phyloP scores from a whole-genome alignment of 2,113 vertebrate genomes.

The Cheirogaleus medius region DNA sequence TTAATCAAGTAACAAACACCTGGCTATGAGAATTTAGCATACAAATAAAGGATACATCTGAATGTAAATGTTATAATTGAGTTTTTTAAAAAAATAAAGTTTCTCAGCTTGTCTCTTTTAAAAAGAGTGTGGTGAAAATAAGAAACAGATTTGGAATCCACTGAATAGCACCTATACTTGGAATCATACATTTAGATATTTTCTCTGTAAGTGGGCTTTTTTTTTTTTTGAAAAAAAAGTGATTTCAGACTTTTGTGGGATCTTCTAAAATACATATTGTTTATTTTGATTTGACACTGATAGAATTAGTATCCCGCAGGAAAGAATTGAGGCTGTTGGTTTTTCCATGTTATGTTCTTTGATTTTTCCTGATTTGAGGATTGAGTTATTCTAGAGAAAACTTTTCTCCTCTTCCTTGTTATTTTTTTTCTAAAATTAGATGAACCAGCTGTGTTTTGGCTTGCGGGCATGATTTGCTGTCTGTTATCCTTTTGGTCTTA shows the following conservation, averaged over 20 bases:
- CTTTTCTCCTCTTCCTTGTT: conserved; percentile 62
- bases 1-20: background rate
- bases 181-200: background rate
- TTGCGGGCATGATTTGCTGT: conserved; percentile 66
- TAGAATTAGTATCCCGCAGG: background rate
- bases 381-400: conserved; percentile 63
- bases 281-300: conserved; percentile 47
- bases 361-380: conserved; percentile 68
- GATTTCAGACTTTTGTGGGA: conserved; percentile 21
- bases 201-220: background rate
- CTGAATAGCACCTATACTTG: background rate
- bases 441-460: conserved; percentile 70
- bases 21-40: background rate
- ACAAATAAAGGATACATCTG: background rate
- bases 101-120: background rate
- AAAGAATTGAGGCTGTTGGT: conserved; percentile 39
- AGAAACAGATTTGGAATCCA: background rate
- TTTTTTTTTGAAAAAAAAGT: background rate
- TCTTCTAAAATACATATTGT: conserved; percentile 34
- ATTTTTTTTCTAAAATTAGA: conserved; percentile 74
- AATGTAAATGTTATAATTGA: background rate
- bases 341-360: conserved; percentile 60
- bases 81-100: background rate
- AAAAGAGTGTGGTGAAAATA: background rate
- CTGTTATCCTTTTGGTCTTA: conserved; percentile 53